These are phyloP conservation scores for Homarus gammarus DNA, from an alignment of 2,888 invertebrate genomes.

Conservation along the genomic window DNA sequence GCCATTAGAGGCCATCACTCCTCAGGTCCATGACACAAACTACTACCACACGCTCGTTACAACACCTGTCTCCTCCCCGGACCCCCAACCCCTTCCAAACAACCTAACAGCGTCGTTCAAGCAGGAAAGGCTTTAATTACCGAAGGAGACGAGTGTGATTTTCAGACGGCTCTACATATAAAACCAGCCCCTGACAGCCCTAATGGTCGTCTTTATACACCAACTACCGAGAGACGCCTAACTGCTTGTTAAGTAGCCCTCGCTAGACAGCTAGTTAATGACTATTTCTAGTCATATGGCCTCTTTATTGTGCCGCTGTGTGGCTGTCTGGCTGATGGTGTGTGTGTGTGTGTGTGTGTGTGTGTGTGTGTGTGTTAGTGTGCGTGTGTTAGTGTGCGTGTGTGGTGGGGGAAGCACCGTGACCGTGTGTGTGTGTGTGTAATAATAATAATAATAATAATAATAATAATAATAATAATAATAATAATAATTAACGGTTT, in stretches of 20 bases:
- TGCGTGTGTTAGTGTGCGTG: neutral
- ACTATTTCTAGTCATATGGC: conserved; percentile 38
- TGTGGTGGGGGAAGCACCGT: no score
- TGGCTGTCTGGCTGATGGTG: conserved; percentile 1
- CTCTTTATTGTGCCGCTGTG: conserved; percentile 34
- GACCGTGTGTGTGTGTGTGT: no score
- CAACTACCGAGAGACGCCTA: conserved; percentile 25
- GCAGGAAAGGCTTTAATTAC: neutral
- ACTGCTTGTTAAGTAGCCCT: conserved; percentile 51
- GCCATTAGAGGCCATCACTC: conserved; percentile 19
- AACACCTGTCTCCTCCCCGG: neutral
- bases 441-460: no score
- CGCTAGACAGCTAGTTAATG: conserved; percentile 20
- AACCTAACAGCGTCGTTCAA: neutral
- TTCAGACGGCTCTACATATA: neutral
- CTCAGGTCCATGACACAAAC: neutral
- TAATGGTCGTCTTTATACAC: conserved; percentile 10
- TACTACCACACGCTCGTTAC: neutral
- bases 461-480: no score
- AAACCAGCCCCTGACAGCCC: neutral
- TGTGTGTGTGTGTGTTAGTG: conserved; percentile 15
- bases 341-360: conserved; percentile 17
- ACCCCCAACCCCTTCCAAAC: neutral
- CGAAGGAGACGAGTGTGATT: conserved; percentile 6
- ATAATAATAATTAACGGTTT: no score